phyloP scores from a whole-genome alignment of 2,113 vertebrate genomes.

The Hassar affinis region DNA sequence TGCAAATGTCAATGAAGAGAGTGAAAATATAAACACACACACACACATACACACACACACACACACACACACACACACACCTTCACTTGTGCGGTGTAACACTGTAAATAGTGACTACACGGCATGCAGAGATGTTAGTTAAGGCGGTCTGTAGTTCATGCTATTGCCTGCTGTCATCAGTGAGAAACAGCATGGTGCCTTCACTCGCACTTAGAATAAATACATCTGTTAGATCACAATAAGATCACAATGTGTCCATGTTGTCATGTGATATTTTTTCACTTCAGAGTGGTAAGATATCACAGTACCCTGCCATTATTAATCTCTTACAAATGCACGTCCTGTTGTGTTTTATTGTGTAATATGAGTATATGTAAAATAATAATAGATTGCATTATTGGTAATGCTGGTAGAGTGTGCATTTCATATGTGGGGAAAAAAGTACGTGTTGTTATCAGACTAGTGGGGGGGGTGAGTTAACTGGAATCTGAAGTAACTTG shows the following conservation, averaged over 20 bases:
- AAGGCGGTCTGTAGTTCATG: not conserved
- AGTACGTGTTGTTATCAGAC: not conserved
- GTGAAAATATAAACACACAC: not conserved
- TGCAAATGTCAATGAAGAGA: slow-evolving; percentile 20
- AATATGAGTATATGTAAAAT: not conserved
- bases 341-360: not conserved
- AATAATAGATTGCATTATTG: not conserved
- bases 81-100: not conserved
- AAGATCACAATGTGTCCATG: not conserved
- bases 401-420: not conserved
- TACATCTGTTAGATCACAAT: not conserved
- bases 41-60: not conserved
- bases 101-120: not conserved
- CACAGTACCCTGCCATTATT: not conserved
- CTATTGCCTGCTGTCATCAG: not conserved
- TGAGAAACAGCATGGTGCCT: not conserved
- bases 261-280: not conserved
- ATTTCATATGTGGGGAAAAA: not conserved
- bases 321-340: not conserved
- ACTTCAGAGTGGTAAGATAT: not conserved
- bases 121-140: not conserved
- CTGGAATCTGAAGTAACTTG: not conserved
- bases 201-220: not conserved
- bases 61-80: not conserved
- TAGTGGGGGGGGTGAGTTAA: no score